Percentiles rank a stretch among this genome's conserved stretches.
phyloP scores from a whole-genome alignment of 2,888 invertebrate genomes.

The Lepidocyrtoides sp. region DNA sequence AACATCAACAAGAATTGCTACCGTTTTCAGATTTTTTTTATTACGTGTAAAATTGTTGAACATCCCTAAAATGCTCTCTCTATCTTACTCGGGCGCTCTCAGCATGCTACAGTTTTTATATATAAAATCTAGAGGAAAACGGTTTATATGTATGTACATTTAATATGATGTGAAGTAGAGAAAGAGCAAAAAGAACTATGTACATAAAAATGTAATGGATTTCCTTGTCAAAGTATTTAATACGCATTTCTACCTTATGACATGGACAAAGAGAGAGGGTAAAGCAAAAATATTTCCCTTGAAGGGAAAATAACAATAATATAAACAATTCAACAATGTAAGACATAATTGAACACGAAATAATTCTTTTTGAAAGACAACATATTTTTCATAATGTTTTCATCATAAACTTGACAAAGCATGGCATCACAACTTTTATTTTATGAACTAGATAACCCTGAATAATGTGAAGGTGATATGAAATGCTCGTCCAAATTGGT shows the following conservation, averaged over 20 bases:
- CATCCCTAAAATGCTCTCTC: neutral
- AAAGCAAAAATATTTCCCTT: neutral
- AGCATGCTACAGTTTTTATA: conserved; percentile 1
- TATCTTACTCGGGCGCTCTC: too few relatives aligned
- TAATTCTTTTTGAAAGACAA: too few relatives aligned
- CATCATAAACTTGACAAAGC: too few relatives aligned
- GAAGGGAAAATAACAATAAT: neutral
- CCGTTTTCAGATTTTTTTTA: conserved; percentile 23
- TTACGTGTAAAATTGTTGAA: conserved; percentile 25
- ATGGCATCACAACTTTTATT: too few relatives aligned
- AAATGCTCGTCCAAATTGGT: too few relatives aligned
- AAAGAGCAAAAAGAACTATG: neutral
- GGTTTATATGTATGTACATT: neutral
- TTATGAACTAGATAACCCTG: too few relatives aligned
- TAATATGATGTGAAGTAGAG: neutral
- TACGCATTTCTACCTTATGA: neutral
- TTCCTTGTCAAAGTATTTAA: conserved; percentile 25
- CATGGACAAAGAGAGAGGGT: neutral
- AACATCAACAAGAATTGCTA: conserved; percentile 7
- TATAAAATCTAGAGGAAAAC: too few relatives aligned
- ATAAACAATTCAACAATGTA: neutral
- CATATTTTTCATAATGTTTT: too few relatives aligned
- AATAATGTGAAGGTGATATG: too few relatives aligned
- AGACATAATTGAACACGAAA: too few relatives aligned
- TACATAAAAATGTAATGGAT: neutral